These are phyloP conservation scores for Limanda limanda DNA, from an alignment of 2,113 vertebrate genomes.

Conservation along the genomic window DNA sequence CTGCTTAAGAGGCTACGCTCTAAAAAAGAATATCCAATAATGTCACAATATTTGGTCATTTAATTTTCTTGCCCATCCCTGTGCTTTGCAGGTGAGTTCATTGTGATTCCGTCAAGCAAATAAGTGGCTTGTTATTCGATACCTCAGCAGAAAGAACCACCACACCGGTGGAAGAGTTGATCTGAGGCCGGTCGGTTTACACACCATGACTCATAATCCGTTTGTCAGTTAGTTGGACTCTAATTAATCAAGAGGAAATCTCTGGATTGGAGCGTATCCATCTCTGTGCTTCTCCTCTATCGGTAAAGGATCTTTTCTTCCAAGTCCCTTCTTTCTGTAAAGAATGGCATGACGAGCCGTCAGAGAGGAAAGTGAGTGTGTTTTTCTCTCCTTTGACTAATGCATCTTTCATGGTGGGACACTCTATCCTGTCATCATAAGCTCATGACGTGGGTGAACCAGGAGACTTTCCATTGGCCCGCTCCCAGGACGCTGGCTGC, in stretches of 20 bases:
- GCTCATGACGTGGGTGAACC: constrained; percentile 53
- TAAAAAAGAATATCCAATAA: too few relatives aligned
- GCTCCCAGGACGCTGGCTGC: constrained; percentile 50
- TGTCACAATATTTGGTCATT: not conserved
- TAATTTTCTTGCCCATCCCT: not conserved
- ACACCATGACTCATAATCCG: constrained; percentile 15
- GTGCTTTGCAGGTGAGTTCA: not conserved
- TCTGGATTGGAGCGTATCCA: not conserved
- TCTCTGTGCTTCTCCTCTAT: not conserved
- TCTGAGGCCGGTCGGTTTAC: constrained; percentile 21
- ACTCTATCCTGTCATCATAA: constrained; percentile 71
- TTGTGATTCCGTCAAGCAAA: not conserved
- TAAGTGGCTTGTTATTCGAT: constrained; percentile 8
- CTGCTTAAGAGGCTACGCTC: too few relatives aligned
- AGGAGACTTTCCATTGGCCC: constrained; percentile 70
- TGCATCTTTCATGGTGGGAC: constrained; percentile 76
- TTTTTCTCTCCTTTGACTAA: constrained; percentile 47
- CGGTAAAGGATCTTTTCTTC: constrained; percentile 1
- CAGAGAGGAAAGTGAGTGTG: constrained; percentile 56
- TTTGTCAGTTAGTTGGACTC: constrained; percentile 10
- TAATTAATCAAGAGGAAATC: constrained; percentile 6
- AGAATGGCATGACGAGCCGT: constrained; percentile 35
- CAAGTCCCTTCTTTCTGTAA: constrained; percentile 13
- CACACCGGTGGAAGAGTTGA: not conserved
- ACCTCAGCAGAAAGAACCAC: not conserved